These are phyloP conservation scores for Gonioctena quinquepunctata DNA, from an alignment of 1,140 invertebrate genomes.

Conservation along the genomic window DNA sequence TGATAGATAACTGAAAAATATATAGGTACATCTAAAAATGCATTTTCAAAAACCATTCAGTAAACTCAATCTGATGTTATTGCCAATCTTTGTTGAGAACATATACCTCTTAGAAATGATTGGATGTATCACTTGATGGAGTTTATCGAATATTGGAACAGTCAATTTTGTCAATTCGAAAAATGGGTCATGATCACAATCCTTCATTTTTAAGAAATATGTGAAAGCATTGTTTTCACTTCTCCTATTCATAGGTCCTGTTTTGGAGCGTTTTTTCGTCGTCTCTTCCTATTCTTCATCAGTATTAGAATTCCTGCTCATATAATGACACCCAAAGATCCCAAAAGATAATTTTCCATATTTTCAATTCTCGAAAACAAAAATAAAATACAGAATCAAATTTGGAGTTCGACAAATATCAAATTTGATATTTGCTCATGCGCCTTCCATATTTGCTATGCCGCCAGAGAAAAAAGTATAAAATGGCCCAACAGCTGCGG, in stretches of 20 bases:
- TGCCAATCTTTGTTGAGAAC: not conserved
- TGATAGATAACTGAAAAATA: conserved; percentile 21
- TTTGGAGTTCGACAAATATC: too few relatives aligned
- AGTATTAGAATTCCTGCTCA: too few relatives aligned
- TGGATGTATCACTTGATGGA: not conserved
- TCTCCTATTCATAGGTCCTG: not conserved
- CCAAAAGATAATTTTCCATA: too few relatives aligned
- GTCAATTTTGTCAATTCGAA: not conserved
- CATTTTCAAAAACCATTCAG: not conserved
- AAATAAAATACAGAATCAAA: too few relatives aligned
- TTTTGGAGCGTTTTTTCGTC: not conserved
- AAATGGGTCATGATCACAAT: not conserved
- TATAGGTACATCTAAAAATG: not conserved
- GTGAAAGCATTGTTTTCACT: not conserved
- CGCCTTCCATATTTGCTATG: too few relatives aligned
- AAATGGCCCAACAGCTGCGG: too few relatives aligned
- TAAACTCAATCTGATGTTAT: not conserved
- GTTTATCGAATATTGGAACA: not conserved
- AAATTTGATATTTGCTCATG: too few relatives aligned
- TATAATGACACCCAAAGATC: too few relatives aligned
- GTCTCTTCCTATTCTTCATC: too few relatives aligned
- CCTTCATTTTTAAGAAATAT: not conserved
- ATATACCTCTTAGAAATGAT: too few relatives aligned
- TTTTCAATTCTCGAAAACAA: too few relatives aligned
- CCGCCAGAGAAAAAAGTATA: too few relatives aligned